Evolutionary conservation across 1,140 invertebrate genomes (phyloP).

Genomic region (Propsilocerus akamusi): DNA sequence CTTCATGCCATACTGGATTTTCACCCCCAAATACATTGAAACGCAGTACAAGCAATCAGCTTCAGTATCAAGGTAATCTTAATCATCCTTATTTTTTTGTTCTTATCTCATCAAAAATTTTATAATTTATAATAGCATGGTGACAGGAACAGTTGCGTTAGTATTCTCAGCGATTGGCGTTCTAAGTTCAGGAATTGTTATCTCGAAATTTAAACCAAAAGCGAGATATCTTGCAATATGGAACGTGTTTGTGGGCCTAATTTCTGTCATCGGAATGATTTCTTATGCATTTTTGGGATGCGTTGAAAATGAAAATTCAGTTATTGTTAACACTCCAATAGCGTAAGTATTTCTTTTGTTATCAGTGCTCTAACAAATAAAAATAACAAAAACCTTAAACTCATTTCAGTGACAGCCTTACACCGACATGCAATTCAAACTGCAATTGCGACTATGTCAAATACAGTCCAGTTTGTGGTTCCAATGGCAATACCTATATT

Average conservation of each 20-base stretch:
- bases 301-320: slow-evolving; percentile 25
- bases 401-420: slow-evolving; percentile 24
- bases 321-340: slow-evolving; percentile 18
- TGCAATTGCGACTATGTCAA: slow-evolving; percentile 46
- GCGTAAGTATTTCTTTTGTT: slow-evolving; percentile 8
- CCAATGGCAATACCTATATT: slow-evolving; percentile 38
- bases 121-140: slow-evolving; percentile 25
- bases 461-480: slow-evolving; percentile 46
- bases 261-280: slow-evolving; percentile 41
- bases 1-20: slow-evolving; percentile 55
- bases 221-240: slow-evolving; percentile 48
- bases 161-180: slow-evolving; percentile 53
- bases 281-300: slow-evolving; percentile 52
- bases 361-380: neutral
- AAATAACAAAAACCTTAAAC: neutral
- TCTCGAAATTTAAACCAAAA: slow-evolving; percentile 46
- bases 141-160: slow-evolving; percentile 49
- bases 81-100: neutral
- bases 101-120: neutral
- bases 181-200: slow-evolving; percentile 42
- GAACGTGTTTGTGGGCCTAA: slow-evolving; percentile 47
- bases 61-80: slow-evolving; percentile 31
- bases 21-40: slow-evolving; percentile 59
- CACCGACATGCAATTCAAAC: slow-evolving; percentile 35
- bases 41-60: slow-evolving; percentile 54